Conservation (phyloP, 2,113 vertebrate species). For the Mastomys natalensis region DNA sequence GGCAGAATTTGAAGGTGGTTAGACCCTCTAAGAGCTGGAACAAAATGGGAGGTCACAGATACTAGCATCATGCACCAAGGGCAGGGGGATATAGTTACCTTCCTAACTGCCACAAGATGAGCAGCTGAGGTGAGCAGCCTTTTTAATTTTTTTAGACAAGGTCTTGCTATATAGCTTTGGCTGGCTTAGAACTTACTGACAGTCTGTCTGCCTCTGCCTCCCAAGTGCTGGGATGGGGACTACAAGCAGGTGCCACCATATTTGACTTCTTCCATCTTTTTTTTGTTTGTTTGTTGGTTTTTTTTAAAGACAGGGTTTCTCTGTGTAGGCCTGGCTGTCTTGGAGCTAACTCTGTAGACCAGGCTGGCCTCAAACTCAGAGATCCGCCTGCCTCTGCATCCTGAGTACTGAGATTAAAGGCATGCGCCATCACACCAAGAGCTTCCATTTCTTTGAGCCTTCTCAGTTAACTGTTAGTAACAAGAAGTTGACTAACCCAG, state of each 20-base stretch:
- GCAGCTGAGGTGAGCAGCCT: not conserved
- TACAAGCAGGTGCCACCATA: not conserved
- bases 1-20: not conserved
- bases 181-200: not conserved
- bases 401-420: not conserved
- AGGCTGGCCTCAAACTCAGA: not conserved
- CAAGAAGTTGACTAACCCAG: not conserved
- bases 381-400: not conserved
- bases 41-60: not conserved
- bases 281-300: not conserved
- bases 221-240: not conserved
- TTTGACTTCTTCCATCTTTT: not conserved
- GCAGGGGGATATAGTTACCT: too few relatives aligned
- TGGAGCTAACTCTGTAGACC: not conserved
- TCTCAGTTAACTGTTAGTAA: not conserved
- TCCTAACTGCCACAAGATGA: not conserved
- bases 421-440: fast-evolving
- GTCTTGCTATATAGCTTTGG: not conserved
- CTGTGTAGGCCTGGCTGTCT: not conserved
- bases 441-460: not conserved
- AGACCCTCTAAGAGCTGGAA: not conserved
- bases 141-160: not conserved
- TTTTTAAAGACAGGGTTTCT: not conserved
- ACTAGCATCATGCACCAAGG: not conserved
- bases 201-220: not conserved